Evolutionary conservation across 2,113 vertebrate genomes (phyloP).

Genomic region (Amazona vittata): DNA sequence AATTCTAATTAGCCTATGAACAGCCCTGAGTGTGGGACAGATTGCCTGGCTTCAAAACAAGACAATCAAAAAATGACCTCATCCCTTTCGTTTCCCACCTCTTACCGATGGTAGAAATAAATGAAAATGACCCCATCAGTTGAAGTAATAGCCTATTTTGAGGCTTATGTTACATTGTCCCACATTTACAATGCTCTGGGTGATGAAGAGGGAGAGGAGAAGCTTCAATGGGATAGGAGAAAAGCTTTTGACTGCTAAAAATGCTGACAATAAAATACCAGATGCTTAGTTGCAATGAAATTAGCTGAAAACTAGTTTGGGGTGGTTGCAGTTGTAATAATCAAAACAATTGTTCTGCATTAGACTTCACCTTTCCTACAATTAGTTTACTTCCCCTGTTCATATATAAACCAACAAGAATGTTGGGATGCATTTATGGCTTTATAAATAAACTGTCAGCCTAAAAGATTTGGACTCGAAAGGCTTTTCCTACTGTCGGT

Average conservation of each 20-base stretch:
- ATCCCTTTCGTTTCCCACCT: too few relatives aligned
- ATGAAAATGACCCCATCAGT: slow-evolving; percentile 31
- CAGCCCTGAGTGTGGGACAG: slow-evolving; percentile 1
- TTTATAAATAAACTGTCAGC: not conserved
- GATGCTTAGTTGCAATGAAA: not conserved
- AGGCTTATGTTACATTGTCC: slow-evolving; percentile 10
- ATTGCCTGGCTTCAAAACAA: slow-evolving; percentile 47
- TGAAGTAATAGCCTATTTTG: slow-evolving; percentile 42
- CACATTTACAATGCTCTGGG: not conserved
- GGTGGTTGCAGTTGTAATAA: not conserved
- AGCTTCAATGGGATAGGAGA: not conserved
- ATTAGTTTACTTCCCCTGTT: not conserved
- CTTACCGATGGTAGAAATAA: too few relatives aligned
- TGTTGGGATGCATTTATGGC: not conserved
- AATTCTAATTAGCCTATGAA: not conserved
- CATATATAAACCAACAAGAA: not conserved
- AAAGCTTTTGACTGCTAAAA: not conserved
- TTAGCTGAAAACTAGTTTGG: not conserved
- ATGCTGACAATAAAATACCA: slow-evolving; percentile 2
- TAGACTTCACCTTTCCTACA: not conserved
- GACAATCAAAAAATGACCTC: slow-evolving; percentile 28
- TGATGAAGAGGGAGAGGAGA: slow-evolving; percentile 11
- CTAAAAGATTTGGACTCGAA: not conserved
- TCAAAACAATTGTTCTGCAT: not conserved
- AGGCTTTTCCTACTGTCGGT: not conserved